Conservation (phyloP, 2,888 invertebrate species). For the Phalera bucephala region DNA sequence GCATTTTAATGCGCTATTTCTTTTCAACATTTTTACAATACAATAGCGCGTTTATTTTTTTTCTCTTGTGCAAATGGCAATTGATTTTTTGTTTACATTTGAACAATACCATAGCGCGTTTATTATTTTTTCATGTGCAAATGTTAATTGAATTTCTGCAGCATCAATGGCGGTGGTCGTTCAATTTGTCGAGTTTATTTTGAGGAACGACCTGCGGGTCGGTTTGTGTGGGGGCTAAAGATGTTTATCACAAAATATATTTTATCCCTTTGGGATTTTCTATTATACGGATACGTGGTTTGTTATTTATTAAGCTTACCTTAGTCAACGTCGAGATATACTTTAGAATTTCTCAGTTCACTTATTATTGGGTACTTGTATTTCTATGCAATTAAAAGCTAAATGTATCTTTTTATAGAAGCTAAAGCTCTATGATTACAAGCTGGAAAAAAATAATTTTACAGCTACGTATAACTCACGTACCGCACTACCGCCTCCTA, state of each 20-base stretch:
- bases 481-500: neutral
- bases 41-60: no score
- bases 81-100: conserved; percentile 61
- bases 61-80: conserved; percentile 17
- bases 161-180: neutral
- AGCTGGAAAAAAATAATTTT: no score
- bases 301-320: conserved; percentile 16
- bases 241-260: conserved; percentile 63
- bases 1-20: no score
- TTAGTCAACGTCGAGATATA: no score
- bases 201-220: conserved; percentile 59
- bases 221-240: conserved; percentile 45
- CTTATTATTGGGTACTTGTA: no score
- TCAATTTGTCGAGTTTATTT: conserved; percentile 53
- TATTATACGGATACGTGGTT: conserved; percentile 18
- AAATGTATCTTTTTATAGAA: no score
- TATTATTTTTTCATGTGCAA: neutral
- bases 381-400: no score
- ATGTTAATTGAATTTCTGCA: conserved; percentile 52
- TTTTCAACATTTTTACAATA: neutral
- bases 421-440: no score
- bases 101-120: no score
- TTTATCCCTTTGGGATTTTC: conserved; percentile 58
- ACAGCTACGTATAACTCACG: no score
- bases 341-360: no score